Evolutionary conservation across 2,113 vertebrate genomes (phyloP).

Genomic region (Stegastes partitus): DNA sequence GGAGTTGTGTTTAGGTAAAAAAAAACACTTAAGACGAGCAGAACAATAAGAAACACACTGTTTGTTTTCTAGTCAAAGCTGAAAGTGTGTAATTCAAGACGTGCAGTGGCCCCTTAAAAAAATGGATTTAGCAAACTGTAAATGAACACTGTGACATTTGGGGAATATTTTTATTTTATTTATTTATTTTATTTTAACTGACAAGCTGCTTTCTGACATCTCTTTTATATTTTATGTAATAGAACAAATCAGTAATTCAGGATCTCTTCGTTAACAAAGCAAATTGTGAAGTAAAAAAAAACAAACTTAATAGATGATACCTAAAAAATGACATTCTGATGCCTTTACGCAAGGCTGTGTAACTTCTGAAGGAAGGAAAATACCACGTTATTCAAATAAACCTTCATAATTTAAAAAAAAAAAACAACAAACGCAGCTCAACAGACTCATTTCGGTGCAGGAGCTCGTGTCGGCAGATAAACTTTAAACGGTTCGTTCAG

Average conservation of each 20-base stretch:
- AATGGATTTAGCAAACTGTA: conserved; percentile 16
- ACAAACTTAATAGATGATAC: no score
- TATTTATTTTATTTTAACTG: background rate
- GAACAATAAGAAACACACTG: conserved; percentile 17
- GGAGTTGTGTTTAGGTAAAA: conserved; percentile 52
- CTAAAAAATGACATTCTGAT: no score
- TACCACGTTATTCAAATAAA: no score
- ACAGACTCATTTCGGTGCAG: no score
- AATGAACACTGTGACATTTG: conserved; percentile 15
- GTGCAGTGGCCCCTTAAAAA: conserved; percentile 7
- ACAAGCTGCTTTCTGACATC: no score
- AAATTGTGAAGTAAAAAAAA: background rate
- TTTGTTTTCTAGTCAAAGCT: conserved; percentile 8
- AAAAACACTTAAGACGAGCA: conserved; percentile 27
- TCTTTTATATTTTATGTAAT: no score
- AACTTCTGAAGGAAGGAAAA: no score
- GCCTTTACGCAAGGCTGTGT: no score
- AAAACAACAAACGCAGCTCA: no score
- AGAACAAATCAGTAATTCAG: background rate
- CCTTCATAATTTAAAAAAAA: no score
- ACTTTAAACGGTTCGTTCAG: no score
- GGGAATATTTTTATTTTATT: background rate
- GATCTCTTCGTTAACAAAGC: background rate
- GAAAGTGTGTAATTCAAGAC: conserved; percentile 16
- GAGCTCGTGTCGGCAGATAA: no score